Base-by-base conservation (phyloP, 2,113 vertebrate genomes). In the Paradoxurus hermaphroditus region DNA sequence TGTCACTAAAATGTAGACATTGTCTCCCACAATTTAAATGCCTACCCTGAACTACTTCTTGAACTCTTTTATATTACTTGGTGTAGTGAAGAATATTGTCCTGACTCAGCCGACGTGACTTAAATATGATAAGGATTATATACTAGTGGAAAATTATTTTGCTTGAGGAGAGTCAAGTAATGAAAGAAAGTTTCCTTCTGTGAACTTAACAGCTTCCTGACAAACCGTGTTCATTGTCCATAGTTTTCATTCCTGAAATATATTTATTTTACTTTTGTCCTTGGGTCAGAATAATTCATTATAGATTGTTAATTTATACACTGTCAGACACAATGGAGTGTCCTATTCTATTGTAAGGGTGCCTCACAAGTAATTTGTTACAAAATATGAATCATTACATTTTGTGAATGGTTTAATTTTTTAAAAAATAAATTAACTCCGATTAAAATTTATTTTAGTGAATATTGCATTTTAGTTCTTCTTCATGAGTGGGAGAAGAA, bases 211-310 rank as follows among this genome's bases (percentile, higher is more conserved):
- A 68, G 68, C 73, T 86, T 96, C 49, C 29, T 92, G 79, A 95
- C 12, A 73, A 86, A 39, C 18, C 53, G 39, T n/a, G 7, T 73
- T 70, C 53, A 59, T 89, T 94, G 13, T 41, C 18, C 92, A 14
- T 75, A 31, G 62, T 73, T 87, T 53, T 91, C 18, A 82, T 86
- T 81, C 12, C 46, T 68, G 73, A 95, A 82, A 88, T 75, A 39
- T 13, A 89, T 92, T 94, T 73, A 67, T 78, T 91, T 84, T 63
- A 83, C 39, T 86, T 82, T 91, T 86, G 27, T 86, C 72, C 83
- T 96, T 93, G 59, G 21, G 15, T 96, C 21, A 53, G 34, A 95
- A 51, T 92, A 72, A 86, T 91, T 63, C 10, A 65, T 36, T 73
- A 92, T 65, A 46, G 73, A 51, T 86, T 75, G 39, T 77, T 75